Base-by-base conservation (phyloP, 2,888 invertebrate genomes). In the Leistus spinibarbis region DNA sequence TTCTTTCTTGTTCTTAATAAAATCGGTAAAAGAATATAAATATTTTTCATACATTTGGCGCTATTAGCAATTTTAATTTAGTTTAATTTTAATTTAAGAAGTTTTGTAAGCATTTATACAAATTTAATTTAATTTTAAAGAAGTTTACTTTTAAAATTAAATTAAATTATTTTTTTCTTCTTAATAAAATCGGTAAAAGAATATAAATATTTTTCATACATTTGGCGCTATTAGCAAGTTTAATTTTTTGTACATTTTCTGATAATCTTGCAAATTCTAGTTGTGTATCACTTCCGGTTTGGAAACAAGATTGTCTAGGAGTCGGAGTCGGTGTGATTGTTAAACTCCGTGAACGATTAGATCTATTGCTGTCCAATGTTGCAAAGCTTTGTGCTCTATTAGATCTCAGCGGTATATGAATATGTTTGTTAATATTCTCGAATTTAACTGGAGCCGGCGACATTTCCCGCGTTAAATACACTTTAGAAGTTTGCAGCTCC, bases 401-500 rank as follows among this genome's bases (percentile, higher is more conserved):
- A 57, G 9, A 13, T 64, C 24, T 71, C 56, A 71, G 19, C 19
- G 65, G 54, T 13, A 54, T 54, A 65, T 71, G 40, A 3, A 40
- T 40, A 10, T 40, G 64, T 65, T 71, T 71, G 4, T 13, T 27
- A n/a, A n/a, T n/a, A 54, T 54, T 56, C 40, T 9, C 4, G 65
- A 27, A 10, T 64, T 54, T 63, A 40, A 23, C 17, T 10, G 22
- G 3, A 19, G 60, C 19, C n/a, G 27, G 22, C n/a, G 54, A 9
- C 63, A 56, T 24, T 23, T 72, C 72, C 23, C 56, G 63, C 5
- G 72, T 16, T 20, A 65, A 75, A 73, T 79, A 79, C 22, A 78
- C 56, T 77, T 77, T 79, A 20, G 74, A 74, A 2, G 76, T 77
- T 71, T 78, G 74, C 17, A 79, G 57, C 62, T 79, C 77, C 7